phyloP scores from a whole-genome alignment of 2,888 invertebrate species.

The Linyphia triangularis region DNA sequence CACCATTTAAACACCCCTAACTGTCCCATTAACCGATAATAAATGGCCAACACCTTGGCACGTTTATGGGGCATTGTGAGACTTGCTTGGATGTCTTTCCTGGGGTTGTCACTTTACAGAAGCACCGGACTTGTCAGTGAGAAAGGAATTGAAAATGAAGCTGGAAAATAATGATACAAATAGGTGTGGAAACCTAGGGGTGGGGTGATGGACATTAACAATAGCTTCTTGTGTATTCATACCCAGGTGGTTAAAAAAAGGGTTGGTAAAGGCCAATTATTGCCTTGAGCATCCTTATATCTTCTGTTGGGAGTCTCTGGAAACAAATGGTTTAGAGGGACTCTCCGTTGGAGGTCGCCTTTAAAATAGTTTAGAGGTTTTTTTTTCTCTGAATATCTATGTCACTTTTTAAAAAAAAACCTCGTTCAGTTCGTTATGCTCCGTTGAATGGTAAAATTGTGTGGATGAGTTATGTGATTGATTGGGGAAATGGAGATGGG shows the following conservation, averaged over 20 bases:
- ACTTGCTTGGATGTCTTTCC: background rate
- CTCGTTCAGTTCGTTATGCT: background rate
- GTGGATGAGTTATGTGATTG: too few relatives aligned
- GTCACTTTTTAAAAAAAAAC: background rate
- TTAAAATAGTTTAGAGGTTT: background rate
- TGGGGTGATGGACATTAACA: slow-evolving; percentile 9
- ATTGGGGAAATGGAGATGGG: too few relatives aligned
- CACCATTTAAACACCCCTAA: slow-evolving; percentile 35
- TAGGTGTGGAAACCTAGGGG: slow-evolving; percentile 2
- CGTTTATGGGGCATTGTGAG: slow-evolving; percentile 10
- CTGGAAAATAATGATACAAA: background rate
- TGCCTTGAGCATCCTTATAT: slow-evolving; percentile 8
- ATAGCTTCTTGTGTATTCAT: background rate
- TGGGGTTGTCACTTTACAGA: background rate
- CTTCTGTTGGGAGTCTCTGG: background rate
- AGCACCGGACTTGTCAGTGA: background rate
- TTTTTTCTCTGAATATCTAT: background rate
- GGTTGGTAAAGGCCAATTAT: background rate
- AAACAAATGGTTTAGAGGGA: background rate
- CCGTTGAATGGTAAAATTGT: too few relatives aligned
- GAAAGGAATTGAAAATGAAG: background rate
- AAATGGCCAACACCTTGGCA: slow-evolving; percentile 23
- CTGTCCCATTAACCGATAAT: slow-evolving; percentile 53
- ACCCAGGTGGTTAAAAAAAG: slow-evolving; percentile 11
- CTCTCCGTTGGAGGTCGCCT: background rate